Conservation (phyloP, 23 tunicate species). For the Botrylloides violaceus region DNA sequence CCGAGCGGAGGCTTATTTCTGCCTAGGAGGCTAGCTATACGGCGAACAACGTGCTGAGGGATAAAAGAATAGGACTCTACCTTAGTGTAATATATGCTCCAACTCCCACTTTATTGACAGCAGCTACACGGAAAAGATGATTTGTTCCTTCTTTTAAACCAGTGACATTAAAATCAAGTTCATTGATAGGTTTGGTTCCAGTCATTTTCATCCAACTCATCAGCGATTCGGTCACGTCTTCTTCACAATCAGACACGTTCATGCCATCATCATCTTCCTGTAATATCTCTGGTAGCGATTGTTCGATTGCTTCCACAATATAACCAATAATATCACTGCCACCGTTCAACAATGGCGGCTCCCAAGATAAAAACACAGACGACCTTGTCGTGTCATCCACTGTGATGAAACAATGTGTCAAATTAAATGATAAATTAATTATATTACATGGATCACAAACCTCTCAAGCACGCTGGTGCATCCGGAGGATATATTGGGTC, state of each 20-base stretch:
- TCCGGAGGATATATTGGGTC: slow-evolving; percentile 94
- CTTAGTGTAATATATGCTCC: slow-evolving; percentile 48
- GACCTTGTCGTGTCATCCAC: slow-evolving; percentile 83
- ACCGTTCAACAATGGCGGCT: slow-evolving; percentile 68
- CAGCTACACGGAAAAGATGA: slow-evolving; percentile 87
- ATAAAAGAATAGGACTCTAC: too few species aligned
- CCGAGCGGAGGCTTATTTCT: background rate
- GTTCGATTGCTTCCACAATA: slow-evolving; percentile 53
- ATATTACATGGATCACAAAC: slow-evolving; percentile 1
- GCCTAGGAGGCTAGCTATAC: background rate
- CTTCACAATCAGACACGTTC: slow-evolving; percentile 18
- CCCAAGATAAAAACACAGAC: slow-evolving; percentile 66
- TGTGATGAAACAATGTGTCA: background rate
- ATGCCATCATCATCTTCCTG: background rate
- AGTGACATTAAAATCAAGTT: slow-evolving; percentile 42
- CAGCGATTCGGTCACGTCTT: slow-evolving; percentile 13
- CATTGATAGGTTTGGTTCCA: slow-evolving; percentile 35
- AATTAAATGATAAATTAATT: background rate
- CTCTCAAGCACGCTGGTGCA: slow-evolving; percentile 33
- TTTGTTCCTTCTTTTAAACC: slow-evolving; percentile 54
- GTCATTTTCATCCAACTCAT: slow-evolving; percentile 68
- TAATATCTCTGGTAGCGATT: background rate
- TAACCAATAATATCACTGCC: slow-evolving; percentile 81
- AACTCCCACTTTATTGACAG: slow-evolving; percentile 67
- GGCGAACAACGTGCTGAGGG: too few species aligned